Conservation (phyloP, 2,113 vertebrate genomes). For the Phoxinus phoxinus region DNA sequence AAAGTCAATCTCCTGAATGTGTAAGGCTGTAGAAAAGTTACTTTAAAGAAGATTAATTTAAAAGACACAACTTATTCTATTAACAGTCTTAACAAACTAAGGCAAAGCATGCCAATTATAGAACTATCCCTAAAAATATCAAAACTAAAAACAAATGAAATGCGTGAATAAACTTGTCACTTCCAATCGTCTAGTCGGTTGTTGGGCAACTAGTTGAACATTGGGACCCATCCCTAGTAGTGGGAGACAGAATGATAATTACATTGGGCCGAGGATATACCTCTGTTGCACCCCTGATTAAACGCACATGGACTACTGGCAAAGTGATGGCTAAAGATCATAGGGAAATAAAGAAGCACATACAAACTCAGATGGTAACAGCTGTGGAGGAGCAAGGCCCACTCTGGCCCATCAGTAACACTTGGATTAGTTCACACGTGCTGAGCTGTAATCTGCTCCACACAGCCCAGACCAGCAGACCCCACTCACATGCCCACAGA, state of each 20-base stretch:
- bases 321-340: background rate
- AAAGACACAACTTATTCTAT: no score
- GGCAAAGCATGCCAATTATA: background rate
- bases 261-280: background rate
- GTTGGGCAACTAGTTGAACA: background rate
- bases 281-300: background rate
- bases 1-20: no score
- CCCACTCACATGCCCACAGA: conserved; percentile 47
- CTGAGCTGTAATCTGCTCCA: conserved; percentile 47
- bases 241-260: background rate
- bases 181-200: background rate
- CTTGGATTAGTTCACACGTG: conserved; percentile 61
- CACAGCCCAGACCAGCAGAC: conserved; percentile 39
- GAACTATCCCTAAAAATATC: background rate
- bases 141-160: background rate
- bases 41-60: no score
- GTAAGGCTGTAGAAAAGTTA: no score
- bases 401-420: conserved; percentile 47
- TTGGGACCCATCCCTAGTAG: background rate
- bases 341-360: background rate
- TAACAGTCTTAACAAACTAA: no score
- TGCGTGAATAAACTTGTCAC: background rate
- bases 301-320: conserved; percentile 20
- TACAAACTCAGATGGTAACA: conserved; percentile 24
- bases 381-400: conserved; percentile 38